Evolutionary conservation across 2,888 invertebrate species (phyloP).

Genomic region (Philonicus albiceps): DNA sequence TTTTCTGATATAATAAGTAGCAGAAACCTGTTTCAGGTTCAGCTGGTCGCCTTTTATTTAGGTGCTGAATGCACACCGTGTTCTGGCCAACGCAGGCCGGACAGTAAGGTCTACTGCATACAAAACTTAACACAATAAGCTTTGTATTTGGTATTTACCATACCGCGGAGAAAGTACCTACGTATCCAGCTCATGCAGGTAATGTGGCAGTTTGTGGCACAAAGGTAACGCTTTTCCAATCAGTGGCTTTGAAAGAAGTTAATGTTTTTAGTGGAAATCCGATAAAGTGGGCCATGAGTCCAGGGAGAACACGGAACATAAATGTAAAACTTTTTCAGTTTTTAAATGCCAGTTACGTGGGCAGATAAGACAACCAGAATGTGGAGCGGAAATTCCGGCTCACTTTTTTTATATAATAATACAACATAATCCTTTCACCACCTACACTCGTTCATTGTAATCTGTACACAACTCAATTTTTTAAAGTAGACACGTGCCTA

Average conservation of each 20-base stretch:
- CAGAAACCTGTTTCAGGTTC: constrained; percentile 22
- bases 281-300: not conserved
- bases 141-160: not conserved
- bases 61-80: not conserved
- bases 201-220: not conserved
- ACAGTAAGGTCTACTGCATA: not conserved
- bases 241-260: not conserved
- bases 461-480: not conserved
- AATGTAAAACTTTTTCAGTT: not conserved
- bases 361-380: not conserved
- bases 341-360: not conserved
- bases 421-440: not conserved
- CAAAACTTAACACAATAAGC: not conserved
- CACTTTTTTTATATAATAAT: not conserved
- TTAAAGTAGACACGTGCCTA: not conserved
- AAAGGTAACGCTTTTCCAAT: not conserved
- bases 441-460: not conserved
- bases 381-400: not conserved
- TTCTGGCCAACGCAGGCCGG: not conserved
- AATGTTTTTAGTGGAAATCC: not conserved
- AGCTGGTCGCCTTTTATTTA: not conserved
- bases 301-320: not conserved
- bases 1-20: not conserved
- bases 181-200: not conserved
- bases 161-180: not conserved